phyloP scores from a whole-genome alignment of 2,888 invertebrate genomes.

The Deilephila elpenor region DNA sequence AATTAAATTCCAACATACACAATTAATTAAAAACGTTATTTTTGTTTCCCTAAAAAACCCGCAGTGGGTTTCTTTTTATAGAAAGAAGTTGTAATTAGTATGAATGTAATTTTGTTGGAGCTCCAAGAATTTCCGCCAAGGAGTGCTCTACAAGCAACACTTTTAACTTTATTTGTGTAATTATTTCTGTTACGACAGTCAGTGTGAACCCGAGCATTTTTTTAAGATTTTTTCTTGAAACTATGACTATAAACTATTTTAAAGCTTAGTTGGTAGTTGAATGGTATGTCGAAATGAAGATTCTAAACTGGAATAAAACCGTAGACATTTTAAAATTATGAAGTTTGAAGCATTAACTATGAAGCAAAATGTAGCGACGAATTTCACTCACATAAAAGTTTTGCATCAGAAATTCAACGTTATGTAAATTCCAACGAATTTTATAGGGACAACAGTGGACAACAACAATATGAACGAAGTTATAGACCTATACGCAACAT shows the following conservation, averaged over 20 bases:
- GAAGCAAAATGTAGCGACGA: too few species aligned
- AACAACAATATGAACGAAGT: too few species aligned
- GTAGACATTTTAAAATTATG: too few species aligned
- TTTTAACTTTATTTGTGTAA: slow-evolving; percentile 3
- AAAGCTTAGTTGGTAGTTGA: background rate
- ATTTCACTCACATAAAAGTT: too few species aligned
- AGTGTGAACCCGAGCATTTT: background rate
- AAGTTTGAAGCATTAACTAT: too few species aligned
- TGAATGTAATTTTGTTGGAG: background rate
- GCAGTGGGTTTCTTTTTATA: background rate
- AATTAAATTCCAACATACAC: background rate
- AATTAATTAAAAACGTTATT: background rate
- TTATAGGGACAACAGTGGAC: too few species aligned
- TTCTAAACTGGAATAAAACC: too few species aligned
- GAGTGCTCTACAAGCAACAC: background rate
- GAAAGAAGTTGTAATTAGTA: background rate
- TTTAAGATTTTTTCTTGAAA: background rate
- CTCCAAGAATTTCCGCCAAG: background rate
- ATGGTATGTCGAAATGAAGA: too few species aligned
- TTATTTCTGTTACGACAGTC: background rate
- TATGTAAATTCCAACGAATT: too few species aligned
- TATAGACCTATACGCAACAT: too few species aligned
- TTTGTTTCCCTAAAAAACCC: background rate
- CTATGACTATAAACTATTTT: background rate
- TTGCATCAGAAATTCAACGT: too few species aligned